Evolutionary conservation across 2,113 vertebrate species (phyloP), one percentile per base, ranked within the genome.

Genomic region (Oxygymnocypris stewartii): DNA sequence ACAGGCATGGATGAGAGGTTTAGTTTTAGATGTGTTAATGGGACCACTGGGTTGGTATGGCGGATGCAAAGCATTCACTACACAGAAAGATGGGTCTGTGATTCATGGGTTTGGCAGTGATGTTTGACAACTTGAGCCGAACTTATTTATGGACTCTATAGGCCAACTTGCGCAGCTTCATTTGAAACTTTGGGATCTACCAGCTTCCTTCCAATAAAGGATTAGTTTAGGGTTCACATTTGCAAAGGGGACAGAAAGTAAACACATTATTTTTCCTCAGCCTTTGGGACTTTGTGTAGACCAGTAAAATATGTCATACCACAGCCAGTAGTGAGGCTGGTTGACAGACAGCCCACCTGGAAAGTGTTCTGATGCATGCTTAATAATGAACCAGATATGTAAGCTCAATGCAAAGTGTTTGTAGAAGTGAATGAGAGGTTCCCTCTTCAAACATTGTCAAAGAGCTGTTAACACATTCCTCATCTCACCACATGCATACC

Each of bases 401-500:
- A 63, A n/a, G 9, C 23, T 63, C 37, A 4, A 14, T 44, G 37
- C 12, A 81, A 78, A 77, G 44, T 25, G 49, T 71, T 37, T 69
- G 16, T 12, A 59, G 69, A 78, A 35, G 47, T 28, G 13, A 35
- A 28, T 57, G 44, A 51, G 59, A 75, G 31, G 8, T 18, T 63
- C 28, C n/a, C 42, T 51, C 80, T 82, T 82, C 49, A 54, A 40
- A 57, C 80, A 84, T 28, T 85, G 88, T 88, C 87, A 92, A 86
- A 89, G 69, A 77, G 18, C 84, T 92, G 91, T 92, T 88, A 86
- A 74, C 59, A 76, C 61, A 37, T 80, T 92, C 90, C 88, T 90
- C 79, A 91, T 90, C 87, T 88, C 83, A 86, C 89, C 91, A 88
- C 91, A 91, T 10, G 91, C 91, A 92, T 92, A 86, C 91, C 91